Conservation (phyloP, 1,140 invertebrate species). For the Monochamus saltuarius region DNA sequence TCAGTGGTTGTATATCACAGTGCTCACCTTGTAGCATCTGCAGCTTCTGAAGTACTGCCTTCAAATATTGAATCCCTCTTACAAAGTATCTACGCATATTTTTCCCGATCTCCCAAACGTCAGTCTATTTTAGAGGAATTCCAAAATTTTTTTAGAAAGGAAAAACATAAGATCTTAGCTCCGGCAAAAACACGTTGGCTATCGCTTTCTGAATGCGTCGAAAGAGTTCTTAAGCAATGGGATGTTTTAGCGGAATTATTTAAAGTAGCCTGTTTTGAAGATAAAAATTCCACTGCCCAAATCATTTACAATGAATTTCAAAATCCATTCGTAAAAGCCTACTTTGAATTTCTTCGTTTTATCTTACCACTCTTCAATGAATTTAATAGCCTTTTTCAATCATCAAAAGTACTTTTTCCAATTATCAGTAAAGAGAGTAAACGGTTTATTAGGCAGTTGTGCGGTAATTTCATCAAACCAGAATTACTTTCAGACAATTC, state of each 20-base stretch:
- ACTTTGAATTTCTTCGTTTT: too few relatives aligned
- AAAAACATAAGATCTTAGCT: too few relatives aligned
- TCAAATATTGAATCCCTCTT: background rate
- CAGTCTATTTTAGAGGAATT: too few relatives aligned
- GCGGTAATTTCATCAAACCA: conserved; percentile 18
- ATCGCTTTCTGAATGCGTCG: background rate
- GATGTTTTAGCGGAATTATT: background rate
- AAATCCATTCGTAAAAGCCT: too few relatives aligned
- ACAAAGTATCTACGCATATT: too few relatives aligned
- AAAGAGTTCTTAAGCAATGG: background rate
- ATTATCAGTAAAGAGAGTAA: background rate
- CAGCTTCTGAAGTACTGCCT: background rate
- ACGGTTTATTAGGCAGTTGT: conserved; percentile 7
- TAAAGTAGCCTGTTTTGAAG: background rate
- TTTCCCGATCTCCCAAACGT: too few relatives aligned
- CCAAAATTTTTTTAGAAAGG: too few relatives aligned
- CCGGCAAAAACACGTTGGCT: too few relatives aligned
- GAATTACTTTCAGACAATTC: conserved; percentile 2
- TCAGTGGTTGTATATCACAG: background rate
- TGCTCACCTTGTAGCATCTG: background rate
- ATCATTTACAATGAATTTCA: too few relatives aligned
- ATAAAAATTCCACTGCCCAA: background rate
- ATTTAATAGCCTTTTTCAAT: too few relatives aligned
- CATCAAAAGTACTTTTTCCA: background rate
- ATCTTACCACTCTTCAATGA: too few relatives aligned